These are phyloP conservation scores for Pelosia muscerda DNA, from an alignment of 2,888 invertebrate genomes.

Conservation along the genomic window DNA sequence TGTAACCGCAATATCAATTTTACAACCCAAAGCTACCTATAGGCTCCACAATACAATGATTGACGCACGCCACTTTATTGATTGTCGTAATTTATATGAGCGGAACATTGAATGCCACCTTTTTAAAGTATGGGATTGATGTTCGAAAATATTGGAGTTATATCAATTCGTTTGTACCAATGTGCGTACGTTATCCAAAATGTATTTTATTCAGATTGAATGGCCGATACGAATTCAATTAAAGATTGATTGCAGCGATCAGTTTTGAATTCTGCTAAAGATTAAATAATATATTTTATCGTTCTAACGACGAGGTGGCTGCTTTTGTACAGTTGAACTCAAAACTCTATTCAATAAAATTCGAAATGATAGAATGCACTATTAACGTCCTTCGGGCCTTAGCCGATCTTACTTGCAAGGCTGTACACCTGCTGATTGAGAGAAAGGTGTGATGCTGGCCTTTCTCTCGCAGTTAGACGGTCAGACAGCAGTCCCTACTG, in stretches of 20 bases:
- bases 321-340: constrained; percentile 46
- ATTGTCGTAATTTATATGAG: constrained; percentile 61
- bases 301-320: constrained; percentile 47
- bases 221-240: constrained; percentile 72
- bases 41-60: constrained; percentile 51
- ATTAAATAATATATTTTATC: constrained; percentile 3
- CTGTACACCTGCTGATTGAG: no score
- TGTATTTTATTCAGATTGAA: constrained; percentile 65
- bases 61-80: constrained; percentile 59
- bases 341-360: constrained; percentile 30
- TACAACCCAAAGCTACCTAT: constrained; percentile 51
- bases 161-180: constrained; percentile 40
- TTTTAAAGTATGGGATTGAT: constrained; percentile 60
- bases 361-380: neutral
- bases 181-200: constrained; percentile 38
- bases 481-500: no score
- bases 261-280: constrained; percentile 47
- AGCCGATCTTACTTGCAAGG: no score
- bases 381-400: no score
- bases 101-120: constrained; percentile 60
- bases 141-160: constrained; percentile 44
- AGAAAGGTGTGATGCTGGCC: no score
- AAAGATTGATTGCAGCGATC: constrained; percentile 75
- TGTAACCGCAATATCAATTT: constrained; percentile 51
- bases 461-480: neutral